A percentile compares a stretch with the other conserved stretches of the same genome.
Evolutionary conservation across 2,888 invertebrate species (phyloP).

Genomic region (Chouioia cunea): DNA sequence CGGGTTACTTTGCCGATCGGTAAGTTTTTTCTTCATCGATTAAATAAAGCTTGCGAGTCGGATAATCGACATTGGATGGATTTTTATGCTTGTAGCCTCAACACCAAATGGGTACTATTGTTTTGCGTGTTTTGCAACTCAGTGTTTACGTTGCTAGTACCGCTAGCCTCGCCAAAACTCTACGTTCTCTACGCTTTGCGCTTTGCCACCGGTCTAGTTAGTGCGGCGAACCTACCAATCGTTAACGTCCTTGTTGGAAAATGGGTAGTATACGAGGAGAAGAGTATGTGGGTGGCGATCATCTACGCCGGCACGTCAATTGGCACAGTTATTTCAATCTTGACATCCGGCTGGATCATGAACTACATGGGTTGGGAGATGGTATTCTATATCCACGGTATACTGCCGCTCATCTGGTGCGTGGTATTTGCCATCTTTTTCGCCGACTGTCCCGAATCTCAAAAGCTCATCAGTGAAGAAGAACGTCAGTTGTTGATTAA

Average conservation of each 20-base stretch:
- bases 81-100: slow-evolving; percentile 56
- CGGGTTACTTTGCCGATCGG: slow-evolving; percentile 65
- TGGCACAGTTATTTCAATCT: slow-evolving; percentile 65
- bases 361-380: slow-evolving; percentile 58
- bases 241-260: slow-evolving; percentile 64
- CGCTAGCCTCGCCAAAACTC: slow-evolving; percentile 52
- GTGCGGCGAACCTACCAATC: slow-evolving; percentile 64
- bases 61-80: not conserved
- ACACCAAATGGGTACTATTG: slow-evolving; percentile 61
- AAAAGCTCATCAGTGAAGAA: slow-evolving; percentile 63
- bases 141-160: slow-evolving; percentile 60
- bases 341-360: slow-evolving; percentile 62
- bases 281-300: slow-evolving; percentile 63
- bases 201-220: slow-evolving; percentile 60
- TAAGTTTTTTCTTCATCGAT: slow-evolving; percentile 47
- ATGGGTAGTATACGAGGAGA: slow-evolving; percentile 66
- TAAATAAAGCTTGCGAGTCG: slow-evolving; percentile 4
- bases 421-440: slow-evolving; percentile 58
- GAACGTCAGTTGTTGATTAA: slow-evolving; percentile 63
- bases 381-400: slow-evolving; percentile 64
- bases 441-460: slow-evolving; percentile 65
- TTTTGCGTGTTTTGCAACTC: slow-evolving; percentile 59
- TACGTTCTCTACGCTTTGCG: slow-evolving; percentile 54
- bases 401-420: slow-evolving; percentile 62
- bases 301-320: slow-evolving; percentile 64